A percentile compares a stretch with the other conserved stretches of the same genome.
Conservation (phyloP, 2,797 vertebrate genomes). For the Cetoscarus ocellatus region DNA sequence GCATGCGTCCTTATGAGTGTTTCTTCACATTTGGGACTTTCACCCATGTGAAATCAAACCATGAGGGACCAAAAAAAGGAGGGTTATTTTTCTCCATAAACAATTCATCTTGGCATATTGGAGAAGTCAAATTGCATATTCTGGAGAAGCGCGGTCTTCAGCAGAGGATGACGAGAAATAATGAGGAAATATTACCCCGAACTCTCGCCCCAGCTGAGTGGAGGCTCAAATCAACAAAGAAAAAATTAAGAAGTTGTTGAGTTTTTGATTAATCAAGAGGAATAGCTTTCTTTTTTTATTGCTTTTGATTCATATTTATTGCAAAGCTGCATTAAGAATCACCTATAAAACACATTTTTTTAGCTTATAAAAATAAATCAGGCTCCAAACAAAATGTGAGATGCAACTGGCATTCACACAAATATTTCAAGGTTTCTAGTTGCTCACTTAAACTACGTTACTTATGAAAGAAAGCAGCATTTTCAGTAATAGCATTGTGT, state of each 20-base stretch:
- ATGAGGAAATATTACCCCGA: constrained; percentile 86
- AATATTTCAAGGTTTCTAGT: constrained; percentile 58
- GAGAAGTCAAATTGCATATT: constrained; percentile 83
- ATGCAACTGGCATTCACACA: constrained; percentile 63
- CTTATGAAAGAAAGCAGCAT: constrained; percentile 61
- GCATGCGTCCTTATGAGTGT: constrained; percentile 37
- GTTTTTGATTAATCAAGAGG: constrained; percentile 76
- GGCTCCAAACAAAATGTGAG: constrained; percentile 61
- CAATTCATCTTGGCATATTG: constrained; percentile 79
- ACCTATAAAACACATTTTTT: constrained; percentile 71
- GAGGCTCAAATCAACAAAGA: constrained; percentile 76
- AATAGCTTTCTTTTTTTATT: constrained; percentile 72
- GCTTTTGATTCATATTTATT: constrained; percentile 76
- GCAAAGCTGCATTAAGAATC: constrained; percentile 69
- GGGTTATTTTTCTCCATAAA: constrained; percentile 85
- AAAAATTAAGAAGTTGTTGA: constrained; percentile 72
- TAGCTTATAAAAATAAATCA: constrained; percentile 66
- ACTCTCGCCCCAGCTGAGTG: constrained; percentile 74
- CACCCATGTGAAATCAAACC: constrained; percentile 66
- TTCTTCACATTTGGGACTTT: constrained; percentile 60
- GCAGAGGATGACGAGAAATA: constrained; percentile 82
- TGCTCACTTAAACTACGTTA: constrained; percentile 52
- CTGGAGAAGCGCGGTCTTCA: constrained; percentile 76
- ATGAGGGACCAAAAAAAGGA: constrained; percentile 48
- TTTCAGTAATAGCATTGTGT: constrained; percentile 57